These are phyloP conservation scores for Phyllotis vaccarum DNA, from an alignment of 2,797 vertebrate species.

Conservation along the genomic window DNA sequence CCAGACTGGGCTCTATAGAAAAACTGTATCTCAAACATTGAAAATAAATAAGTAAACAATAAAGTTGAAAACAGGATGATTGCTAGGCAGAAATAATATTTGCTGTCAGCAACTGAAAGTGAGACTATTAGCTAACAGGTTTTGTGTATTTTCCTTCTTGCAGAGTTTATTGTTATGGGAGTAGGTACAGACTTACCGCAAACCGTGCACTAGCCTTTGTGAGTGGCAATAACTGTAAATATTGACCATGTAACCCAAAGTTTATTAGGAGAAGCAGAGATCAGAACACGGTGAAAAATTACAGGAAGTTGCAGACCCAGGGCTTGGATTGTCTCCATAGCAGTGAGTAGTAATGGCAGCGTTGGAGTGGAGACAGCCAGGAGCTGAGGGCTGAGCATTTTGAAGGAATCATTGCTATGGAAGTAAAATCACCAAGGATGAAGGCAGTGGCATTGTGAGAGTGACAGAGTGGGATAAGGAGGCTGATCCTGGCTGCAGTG, in stretches of 20 bases:
- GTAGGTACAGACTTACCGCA: constrained; percentile 23
- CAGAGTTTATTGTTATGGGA: background rate
- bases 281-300: background rate
- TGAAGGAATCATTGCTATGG: background rate
- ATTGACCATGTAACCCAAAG: constrained; percentile 1
- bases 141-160: background rate
- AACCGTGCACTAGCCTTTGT: background rate
- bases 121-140: background rate
- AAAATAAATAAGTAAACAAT: background rate
- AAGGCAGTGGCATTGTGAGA: background rate
- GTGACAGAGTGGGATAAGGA: background rate
- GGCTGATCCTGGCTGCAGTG: background rate
- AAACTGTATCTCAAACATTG: background rate
- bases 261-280: constrained; percentile 20
- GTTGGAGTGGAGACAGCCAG: background rate
- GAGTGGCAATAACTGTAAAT: background rate
- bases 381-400: constrained; percentile 5
- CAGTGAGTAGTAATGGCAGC: background rate
- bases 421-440: constrained; percentile 3
- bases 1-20: background rate
- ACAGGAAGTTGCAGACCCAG: background rate
- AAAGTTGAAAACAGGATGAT: too few relatives aligned
- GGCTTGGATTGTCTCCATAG: background rate
- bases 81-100: background rate
- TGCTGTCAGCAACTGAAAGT: background rate